Evolutionary conservation across 2,113 vertebrate species (phyloP).

Genomic region (Mirza zaza): DNA sequence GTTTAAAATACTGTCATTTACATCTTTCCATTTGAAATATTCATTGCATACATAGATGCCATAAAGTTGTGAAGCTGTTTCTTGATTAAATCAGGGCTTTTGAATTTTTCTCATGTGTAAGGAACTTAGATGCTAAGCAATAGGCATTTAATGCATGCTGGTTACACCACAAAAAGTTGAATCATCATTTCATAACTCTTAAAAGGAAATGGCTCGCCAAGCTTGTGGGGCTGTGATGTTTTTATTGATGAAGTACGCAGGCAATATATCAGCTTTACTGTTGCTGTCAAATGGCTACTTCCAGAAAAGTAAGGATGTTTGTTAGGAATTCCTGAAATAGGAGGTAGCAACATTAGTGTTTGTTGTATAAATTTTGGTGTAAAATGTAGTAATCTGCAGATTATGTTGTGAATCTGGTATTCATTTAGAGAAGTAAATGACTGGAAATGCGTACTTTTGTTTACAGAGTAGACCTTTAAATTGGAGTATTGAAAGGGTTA

Average conservation of each 20-base stretch:
- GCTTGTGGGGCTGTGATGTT: constrained; percentile 60
- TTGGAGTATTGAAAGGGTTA: neutral
- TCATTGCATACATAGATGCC: neutral
- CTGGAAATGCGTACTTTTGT: neutral
- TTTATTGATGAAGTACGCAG: constrained; percentile 53
- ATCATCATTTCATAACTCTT: constrained; percentile 55
- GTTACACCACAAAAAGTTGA: constrained; percentile 22
- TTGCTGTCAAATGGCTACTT: neutral
- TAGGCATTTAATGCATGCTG: constrained; percentile 27
- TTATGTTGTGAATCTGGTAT: neutral
- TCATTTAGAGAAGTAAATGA: neutral
- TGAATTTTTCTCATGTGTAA: neutral
- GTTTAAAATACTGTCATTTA: constrained; percentile 30
- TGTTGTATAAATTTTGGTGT: neutral
- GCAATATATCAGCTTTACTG: constrained; percentile 1
- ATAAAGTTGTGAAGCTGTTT: neutral
- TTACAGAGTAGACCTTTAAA: neutral
- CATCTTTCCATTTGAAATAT: constrained; percentile 23
- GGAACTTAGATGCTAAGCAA: neutral
- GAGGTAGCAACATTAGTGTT: neutral
- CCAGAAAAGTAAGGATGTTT: constrained; percentile 26
- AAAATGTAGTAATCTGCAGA: neutral
- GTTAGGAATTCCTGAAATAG: constrained; percentile 11
- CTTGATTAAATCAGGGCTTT: constrained; percentile 27
- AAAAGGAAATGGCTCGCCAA: constrained; percentile 45